Evolutionary conservation across 1,140 invertebrate genomes (phyloP), one percentile per base, ranked within the genome.

Genomic region (Magallana gigas): DNA sequence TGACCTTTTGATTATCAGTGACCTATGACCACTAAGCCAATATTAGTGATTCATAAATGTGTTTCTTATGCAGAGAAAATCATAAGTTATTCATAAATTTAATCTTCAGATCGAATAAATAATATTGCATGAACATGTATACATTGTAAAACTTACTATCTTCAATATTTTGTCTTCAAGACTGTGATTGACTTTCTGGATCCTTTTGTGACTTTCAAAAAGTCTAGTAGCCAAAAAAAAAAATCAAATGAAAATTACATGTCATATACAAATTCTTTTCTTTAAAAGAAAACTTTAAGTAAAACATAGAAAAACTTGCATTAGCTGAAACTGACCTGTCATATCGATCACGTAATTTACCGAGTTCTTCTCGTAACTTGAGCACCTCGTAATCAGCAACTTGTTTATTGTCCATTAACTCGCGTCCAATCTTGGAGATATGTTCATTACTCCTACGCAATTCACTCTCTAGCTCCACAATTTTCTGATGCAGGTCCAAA

Each of bases 121-220:
- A 48, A 48, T 48, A 48, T 48, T 48, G 5, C 36, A 48, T 48
- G 36, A 48, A 48, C 36, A 48, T 48, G 36, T 48, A 48, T 48
- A 8, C 7, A 64, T 64, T 4, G 14, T 16, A 11, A 18, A 82
- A 92, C 94, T 92, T 18, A 98, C 98, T 93, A 99, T 96, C 95
- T 97, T 97, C 81, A 99, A 95, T 82, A 99, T 95, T 94, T 99
- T 99, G 94, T 99, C 98, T 95, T 99, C 98, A 90, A 99, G 96
- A 91, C 97, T 97, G 95, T 99, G 98, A 95, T 99, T 99, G 56
- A 99, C 97, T 95, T 97, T 98, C 94, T 99, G 98, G 60, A 99
- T 96, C 92, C 98, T 97, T 93, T 98, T 98, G 93, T 99, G 98
- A 87, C 98, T 98, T 94, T 99, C 98, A 94, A 97, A 97, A 83